A percentile compares a stretch with the other conserved stretches of the same genome.
Conservation (phyloP, 2,888 invertebrate species). For the Chrysolina haemoptera region DNA sequence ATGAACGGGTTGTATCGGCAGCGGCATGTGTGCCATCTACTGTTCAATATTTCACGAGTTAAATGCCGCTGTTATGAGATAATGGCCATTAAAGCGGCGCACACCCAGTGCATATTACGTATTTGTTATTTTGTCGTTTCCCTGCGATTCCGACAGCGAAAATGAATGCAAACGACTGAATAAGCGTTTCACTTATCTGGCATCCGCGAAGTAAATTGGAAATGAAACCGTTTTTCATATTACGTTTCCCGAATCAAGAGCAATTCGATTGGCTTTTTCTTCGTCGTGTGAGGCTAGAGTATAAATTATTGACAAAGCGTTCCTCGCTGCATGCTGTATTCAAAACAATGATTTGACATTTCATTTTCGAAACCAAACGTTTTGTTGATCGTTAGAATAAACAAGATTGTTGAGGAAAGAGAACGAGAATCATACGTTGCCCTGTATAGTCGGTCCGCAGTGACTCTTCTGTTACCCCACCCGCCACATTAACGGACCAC, state of each 20-base stretch:
- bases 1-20: conserved; percentile 62
- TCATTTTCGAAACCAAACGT: too few relatives aligned
- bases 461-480: too few relatives aligned
- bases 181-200: conserved; percentile 30
- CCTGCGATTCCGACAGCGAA: conserved; percentile 50
- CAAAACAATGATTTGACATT: too few relatives aligned
- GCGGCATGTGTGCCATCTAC: conserved; percentile 64
- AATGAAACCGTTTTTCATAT: conserved; percentile 5
- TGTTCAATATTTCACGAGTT: conserved; percentile 66
- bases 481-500: too few relatives aligned
- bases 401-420: too few relatives aligned
- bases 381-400: too few relatives aligned
- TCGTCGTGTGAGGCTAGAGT: not conserved
- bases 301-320: too few relatives aligned
- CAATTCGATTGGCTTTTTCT: not conserved
- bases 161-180: conserved; percentile 54
- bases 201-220: conserved; percentile 4
- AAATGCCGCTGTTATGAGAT: conserved; percentile 67
- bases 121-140: conserved; percentile 64
- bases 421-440: too few relatives aligned
- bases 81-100: conserved; percentile 66
- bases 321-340: too few relatives aligned
- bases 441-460: too few relatives aligned
- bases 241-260: not conserved
- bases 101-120: conserved; percentile 64